phyloP scores from a whole-genome alignment of 2,888 invertebrate species.

The Acholoe squamosa region DNA sequence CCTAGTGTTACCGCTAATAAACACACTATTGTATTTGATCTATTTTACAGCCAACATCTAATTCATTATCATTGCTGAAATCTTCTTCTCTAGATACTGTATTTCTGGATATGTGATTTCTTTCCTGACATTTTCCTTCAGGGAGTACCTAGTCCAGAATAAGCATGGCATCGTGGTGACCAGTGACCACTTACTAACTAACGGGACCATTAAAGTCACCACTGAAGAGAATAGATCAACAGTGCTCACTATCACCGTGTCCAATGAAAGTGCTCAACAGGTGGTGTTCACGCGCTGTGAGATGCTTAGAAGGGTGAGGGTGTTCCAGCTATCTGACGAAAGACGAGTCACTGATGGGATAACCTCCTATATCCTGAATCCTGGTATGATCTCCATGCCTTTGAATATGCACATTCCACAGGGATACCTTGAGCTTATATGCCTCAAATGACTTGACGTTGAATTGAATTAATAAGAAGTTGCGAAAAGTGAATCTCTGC shows the following conservation, averaged over 20 bases:
- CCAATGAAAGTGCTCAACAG: conserved; percentile 67
- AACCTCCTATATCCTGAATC: conserved; percentile 66
- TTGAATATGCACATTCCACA: not conserved
- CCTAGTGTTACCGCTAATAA: too few species aligned
- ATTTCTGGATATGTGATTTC: too few species aligned
- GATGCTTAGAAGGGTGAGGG: conserved; percentile 73
- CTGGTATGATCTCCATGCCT: conserved; percentile 68
- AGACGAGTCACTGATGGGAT: conserved; percentile 71
- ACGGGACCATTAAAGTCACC: not conserved
- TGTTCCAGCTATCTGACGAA: conserved; percentile 72
- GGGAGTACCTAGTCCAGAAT: not conserved
- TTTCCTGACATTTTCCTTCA: not conserved
- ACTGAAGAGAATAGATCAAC: not conserved
- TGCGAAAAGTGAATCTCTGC: too few species aligned
- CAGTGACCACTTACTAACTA: not conserved
- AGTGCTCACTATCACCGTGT: conserved; percentile 67
- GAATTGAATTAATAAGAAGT: too few species aligned
- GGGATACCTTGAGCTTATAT: too few species aligned
- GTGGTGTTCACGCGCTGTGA: conserved; percentile 73
- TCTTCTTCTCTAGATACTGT: too few species aligned
- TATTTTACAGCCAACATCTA: too few species aligned
- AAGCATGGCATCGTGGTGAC: conserved; percentile 9
- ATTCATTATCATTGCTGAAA: too few species aligned
- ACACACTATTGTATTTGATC: too few species aligned
- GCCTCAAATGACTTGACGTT: too few species aligned